Evolutionary conservation across 2,888 invertebrate species (phyloP).

Genomic region (Cosmia trapezina): DNA sequence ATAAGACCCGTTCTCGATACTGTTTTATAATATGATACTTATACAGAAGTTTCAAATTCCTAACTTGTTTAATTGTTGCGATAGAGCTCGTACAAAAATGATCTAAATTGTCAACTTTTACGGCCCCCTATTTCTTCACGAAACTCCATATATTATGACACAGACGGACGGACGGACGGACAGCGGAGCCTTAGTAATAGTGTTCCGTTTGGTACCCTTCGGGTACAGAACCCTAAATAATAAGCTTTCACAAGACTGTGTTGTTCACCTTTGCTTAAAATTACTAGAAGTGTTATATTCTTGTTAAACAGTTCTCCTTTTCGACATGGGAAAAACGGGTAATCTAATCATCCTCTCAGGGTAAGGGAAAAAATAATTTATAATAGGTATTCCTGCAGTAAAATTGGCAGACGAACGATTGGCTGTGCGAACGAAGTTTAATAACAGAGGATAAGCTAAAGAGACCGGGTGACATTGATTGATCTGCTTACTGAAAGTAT

Average conservation of each 20-base stretch:
- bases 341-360: constrained; percentile 36
- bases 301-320: constrained; percentile 10
- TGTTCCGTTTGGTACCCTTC: no score
- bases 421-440: constrained; percentile 57
- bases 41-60: no score
- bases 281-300: constrained; percentile 10
- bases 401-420: constrained; percentile 72
- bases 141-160: no score
- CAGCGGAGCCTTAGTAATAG: no score
- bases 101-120: no score
- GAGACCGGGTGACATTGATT: constrained; percentile 45
- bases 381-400: constrained; percentile 59
- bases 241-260: neutral
- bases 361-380: constrained; percentile 63
- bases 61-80: no score
- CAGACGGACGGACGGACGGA: no score
- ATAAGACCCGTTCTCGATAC: no score
- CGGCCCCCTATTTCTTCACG: no score
- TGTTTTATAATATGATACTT: no score
- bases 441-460: constrained; percentile 52
- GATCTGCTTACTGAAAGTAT: constrained; percentile 31
- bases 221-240: no score
- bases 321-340: constrained; percentile 9
- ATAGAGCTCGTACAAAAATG: no score
- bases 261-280: constrained; percentile 1